Percentiles rank a stretch among this genome's conserved stretches.
phyloP scores from a whole-genome alignment of 2,113 vertebrate species.

The Lutjanus erythropterus region DNA sequence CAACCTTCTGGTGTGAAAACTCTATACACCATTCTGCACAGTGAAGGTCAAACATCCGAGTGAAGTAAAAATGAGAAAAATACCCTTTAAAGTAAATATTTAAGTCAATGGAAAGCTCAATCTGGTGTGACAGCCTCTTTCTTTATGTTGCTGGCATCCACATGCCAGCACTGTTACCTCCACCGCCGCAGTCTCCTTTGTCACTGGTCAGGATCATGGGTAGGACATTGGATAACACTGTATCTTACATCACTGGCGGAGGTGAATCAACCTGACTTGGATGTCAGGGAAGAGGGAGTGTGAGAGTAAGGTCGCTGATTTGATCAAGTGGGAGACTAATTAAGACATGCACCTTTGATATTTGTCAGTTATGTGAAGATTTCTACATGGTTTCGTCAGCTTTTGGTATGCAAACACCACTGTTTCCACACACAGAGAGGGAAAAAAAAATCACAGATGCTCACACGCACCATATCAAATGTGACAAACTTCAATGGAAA shows the following conservation, averaged over 20 bases:
- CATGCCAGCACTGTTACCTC: background rate
- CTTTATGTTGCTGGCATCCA: no score
- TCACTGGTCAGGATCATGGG: background rate
- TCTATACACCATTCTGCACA: background rate
- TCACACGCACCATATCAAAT: conserved; percentile 69
- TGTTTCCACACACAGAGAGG: conserved; percentile 41
- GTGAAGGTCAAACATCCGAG: background rate
- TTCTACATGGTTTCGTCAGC: conserved; percentile 74
- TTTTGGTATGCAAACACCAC: conserved; percentile 58
- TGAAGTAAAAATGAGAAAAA: background rate
- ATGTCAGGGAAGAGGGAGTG: background rate
- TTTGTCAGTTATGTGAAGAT: conserved; percentile 65
- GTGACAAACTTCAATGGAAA: conserved; percentile 77
- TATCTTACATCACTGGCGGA: background rate
- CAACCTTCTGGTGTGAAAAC: no score
- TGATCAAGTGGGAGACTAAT: conserved; percentile 62
- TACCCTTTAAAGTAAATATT: background rate
- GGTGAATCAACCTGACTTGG: conserved; percentile 2
- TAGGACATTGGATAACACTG: background rate
- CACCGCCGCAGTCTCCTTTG: background rate
- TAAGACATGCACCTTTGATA: conserved; percentile 39
- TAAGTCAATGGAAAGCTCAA: background rate
- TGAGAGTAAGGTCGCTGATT: background rate
- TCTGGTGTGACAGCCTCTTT: no score
- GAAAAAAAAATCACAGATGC: conserved; percentile 29